Evolutionary conservation across 2,113 vertebrate genomes (phyloP), one percentile per base, ranked within the genome.

Genomic region (Lutjanus erythropterus): DNA sequence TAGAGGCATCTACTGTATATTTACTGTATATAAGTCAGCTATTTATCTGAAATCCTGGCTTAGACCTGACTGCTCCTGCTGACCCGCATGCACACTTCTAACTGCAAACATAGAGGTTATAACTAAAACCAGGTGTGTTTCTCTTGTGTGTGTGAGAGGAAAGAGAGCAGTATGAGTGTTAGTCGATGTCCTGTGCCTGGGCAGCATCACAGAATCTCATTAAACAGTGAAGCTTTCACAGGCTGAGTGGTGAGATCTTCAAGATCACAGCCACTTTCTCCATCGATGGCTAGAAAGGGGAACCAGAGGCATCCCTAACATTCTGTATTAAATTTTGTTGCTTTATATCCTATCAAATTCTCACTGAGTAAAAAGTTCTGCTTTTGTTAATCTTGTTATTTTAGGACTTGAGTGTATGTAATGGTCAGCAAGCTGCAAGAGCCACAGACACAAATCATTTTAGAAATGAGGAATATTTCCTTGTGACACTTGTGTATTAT

Each of bases 141-240:
- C 72, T 78, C 44, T 61, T 89, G 71, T 71, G 61, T 75, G 68
- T 71, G 81, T 77, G 65, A 47, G 66, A 71, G 71, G 60, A 25
- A 53, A 74, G 46, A 76, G 83, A 71, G 81, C 44, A 44, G 73
- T 71, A 73, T 90, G 93, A 92, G 92, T 92, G 92, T 92, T 84
- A 75, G 86, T 21, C 39, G 90, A 93, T 86, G 87, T 83, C 78
- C 77, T 31, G 84, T 47, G 88, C 61, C 92, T 94, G 93, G 86
- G 79, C 86, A 92, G 83, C 80, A 76, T 94, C 93, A 94, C 86
- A 84, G 73, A 77, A 87, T 92, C 88, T 84, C 92, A 92, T 93
- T 93, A 93, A 93, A 90, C 46, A 68, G 83, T 92, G 88, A 93
- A 82, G 86, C 92, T 94, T 94, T 92, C 92, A 94, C 89, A 88